These are phyloP conservation scores for Tetranychus urticae DNA, from an alignment of 1,140 invertebrate species.

Conservation along the genomic window DNA sequence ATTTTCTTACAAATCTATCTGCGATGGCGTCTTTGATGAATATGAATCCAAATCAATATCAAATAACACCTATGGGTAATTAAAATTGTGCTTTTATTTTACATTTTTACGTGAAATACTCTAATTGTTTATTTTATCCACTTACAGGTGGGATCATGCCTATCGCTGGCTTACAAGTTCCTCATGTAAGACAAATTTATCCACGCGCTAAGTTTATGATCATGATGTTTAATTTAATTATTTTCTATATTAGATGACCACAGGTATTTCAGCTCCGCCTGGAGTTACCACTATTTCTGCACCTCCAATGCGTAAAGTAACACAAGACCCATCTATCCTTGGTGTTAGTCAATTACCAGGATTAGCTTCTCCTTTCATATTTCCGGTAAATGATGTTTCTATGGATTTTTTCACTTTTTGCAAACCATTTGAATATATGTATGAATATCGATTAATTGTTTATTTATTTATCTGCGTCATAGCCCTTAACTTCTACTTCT, in stretches of 20 bases:
- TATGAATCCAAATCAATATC: neutral
- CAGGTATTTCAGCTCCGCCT: constrained; percentile 8
- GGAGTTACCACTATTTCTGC: constrained; percentile 10
- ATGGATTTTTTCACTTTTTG: too few relatives aligned
- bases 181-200: neutral
- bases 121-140: neutral
- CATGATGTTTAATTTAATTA: neutral
- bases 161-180: neutral
- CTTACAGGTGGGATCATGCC: neutral
- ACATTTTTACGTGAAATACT: neutral
- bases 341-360: too few relatives aligned
- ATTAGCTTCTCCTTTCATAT: too few relatives aligned
- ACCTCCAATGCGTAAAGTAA: constrained; percentile 6
- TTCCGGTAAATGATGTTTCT: too few relatives aligned
- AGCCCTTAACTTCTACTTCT: neutral
- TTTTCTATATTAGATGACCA: neutral
- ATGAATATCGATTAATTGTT: too few relatives aligned
- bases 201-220: neutral
- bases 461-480: too few relatives aligned
- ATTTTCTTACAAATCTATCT: neutral
- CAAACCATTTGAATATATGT: too few relatives aligned
- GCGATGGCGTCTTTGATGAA: constrained; percentile 3
- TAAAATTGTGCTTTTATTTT: neutral
- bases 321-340: neutral
- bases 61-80: constrained; percentile 1